Percentiles rank a stretch among this genome's conserved stretches.
These are phyloP conservation scores for Aphodius sticticus DNA, from an alignment of 2,888 invertebrate genomes.

Conservation along the genomic window DNA sequence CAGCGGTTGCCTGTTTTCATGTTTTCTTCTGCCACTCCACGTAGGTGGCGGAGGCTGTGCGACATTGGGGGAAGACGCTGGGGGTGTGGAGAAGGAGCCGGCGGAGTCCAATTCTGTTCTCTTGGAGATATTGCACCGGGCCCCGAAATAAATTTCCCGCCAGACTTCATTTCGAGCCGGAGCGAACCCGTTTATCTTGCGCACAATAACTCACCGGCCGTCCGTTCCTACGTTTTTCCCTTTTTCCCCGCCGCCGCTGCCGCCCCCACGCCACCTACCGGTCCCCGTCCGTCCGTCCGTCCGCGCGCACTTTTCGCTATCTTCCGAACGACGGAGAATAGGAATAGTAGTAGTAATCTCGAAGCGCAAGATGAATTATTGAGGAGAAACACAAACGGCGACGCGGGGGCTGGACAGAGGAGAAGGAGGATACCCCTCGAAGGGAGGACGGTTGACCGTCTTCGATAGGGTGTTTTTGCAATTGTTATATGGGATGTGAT, in stretches of 20 bases:
- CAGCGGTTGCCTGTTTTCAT: slow-evolving; percentile 52
- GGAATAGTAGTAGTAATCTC: slow-evolving; percentile 60
- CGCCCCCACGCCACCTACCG: slow-evolving; percentile 26
- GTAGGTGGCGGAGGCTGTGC: slow-evolving; percentile 5
- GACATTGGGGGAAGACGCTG: slow-evolving; percentile 15
- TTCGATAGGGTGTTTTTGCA: not conserved
- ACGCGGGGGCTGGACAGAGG: slow-evolving; percentile 42
- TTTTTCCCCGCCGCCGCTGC: slow-evolving; percentile 43
- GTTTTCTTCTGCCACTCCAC: slow-evolving; percentile 50
- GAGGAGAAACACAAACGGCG: slow-evolving; percentile 56
- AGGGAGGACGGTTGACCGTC: not conserved
- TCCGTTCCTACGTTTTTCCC: slow-evolving; percentile 56
- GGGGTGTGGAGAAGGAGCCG: slow-evolving; percentile 18
- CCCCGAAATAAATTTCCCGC: slow-evolving; percentile 63
- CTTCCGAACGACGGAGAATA: slow-evolving; percentile 59
- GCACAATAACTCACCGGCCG: slow-evolving; percentile 64
- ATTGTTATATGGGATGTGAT: not conserved
- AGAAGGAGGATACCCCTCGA: not conserved
- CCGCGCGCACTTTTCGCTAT: slow-evolving; percentile 57
- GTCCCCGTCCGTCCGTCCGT: slow-evolving; percentile 43
- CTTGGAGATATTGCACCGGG: slow-evolving; percentile 61
- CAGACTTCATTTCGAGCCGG: slow-evolving; percentile 76
- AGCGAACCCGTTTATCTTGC: slow-evolving; percentile 76
- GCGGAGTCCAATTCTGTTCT: slow-evolving; percentile 60
- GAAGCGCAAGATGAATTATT: slow-evolving; percentile 58